These are phyloP conservation scores for Halocynthia aurantium DNA, from an alignment of 23 tunicate species.

Conservation along the genomic window DNA sequence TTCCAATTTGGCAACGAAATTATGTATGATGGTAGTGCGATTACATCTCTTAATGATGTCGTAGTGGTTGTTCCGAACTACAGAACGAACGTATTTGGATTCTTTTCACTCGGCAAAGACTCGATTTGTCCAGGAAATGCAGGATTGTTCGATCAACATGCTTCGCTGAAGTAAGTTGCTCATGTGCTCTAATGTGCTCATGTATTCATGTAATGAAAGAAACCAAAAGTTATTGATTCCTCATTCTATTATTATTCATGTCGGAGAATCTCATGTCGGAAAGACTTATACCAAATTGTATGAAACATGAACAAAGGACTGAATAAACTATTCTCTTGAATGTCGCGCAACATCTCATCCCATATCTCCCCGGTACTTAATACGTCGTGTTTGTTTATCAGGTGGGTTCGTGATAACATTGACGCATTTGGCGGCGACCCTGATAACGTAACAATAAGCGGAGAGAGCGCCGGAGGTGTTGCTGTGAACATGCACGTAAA, in stretches of 20 bases:
- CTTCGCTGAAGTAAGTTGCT: slow-evolving; percentile 66
- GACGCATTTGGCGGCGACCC: slow-evolving; percentile 15
- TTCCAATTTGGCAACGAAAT: slow-evolving; percentile 37
- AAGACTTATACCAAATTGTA: not conserved
- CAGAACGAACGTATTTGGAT: slow-evolving; percentile 58
- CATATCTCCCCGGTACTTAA: too few relatives aligned
- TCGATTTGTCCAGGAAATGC: slow-evolving; percentile 63
- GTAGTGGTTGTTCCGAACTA: slow-evolving; percentile 70
- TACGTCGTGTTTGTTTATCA: not conserved
- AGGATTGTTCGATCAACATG: slow-evolving; percentile 56
- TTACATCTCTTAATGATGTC: slow-evolving; percentile 48
- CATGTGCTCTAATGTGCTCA: not conserved
- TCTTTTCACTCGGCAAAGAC: slow-evolving; percentile 41
- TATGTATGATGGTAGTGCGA: slow-evolving; percentile 35
- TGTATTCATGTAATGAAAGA: too few relatives aligned
- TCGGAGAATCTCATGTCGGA: too few relatives aligned
- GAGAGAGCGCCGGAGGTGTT: slow-evolving; percentile 18
- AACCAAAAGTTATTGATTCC: too few relatives aligned
- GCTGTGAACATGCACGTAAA: slow-evolving; percentile 1
- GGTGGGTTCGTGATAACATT: slow-evolving; percentile 14
- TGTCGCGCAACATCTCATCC: too few relatives aligned
- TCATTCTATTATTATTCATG: too few relatives aligned
- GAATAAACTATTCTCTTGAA: too few relatives aligned
- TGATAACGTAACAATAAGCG: slow-evolving; percentile 16
- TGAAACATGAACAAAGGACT: not conserved